These are phyloP conservation scores for Myodes glareolus DNA, from an alignment of 2,113 vertebrate genomes.

Conservation along the genomic window DNA sequence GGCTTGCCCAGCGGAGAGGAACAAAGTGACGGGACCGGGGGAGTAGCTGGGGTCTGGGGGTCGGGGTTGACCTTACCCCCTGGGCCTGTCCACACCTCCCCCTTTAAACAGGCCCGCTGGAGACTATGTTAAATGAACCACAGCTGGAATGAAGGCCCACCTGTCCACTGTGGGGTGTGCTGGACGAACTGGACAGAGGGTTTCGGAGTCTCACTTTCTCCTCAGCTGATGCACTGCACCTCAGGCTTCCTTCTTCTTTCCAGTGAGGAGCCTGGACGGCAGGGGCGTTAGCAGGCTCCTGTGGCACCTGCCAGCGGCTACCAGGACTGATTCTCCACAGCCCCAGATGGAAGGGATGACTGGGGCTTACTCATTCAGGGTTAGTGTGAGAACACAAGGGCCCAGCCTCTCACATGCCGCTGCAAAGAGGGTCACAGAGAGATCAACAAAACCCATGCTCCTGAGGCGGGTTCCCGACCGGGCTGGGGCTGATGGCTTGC, in stretches of 20 bases:
- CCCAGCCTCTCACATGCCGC: neutral
- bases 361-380: neutral
- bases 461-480: constrained; percentile 74
- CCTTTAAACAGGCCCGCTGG: constrained; percentile 50
- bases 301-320: neutral
- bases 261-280: constrained; percentile 41
- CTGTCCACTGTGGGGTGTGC: constrained; percentile 66
- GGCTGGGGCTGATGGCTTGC: constrained; percentile 74
- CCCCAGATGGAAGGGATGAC: neutral
- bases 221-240: constrained; percentile 59
- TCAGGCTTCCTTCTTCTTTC: constrained; percentile 12
- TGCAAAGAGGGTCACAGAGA: neutral
- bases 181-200: constrained; percentile 75
- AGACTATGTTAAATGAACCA: constrained; percentile 65
- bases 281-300: neutral
- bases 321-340: neutral
- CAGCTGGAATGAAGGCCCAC: constrained; percentile 24
- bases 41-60: neutral
- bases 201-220: constrained; percentile 69
- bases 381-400: neutral
- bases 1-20: constrained; percentile 8
- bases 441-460: constrained; percentile 41
- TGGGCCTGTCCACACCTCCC: constrained; percentile 31
- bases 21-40: neutral
- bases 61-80: constrained; percentile 52